phyloP scores from a whole-genome alignment of 2,113 vertebrate species.

The Rhinoptilus africanus region DNA sequence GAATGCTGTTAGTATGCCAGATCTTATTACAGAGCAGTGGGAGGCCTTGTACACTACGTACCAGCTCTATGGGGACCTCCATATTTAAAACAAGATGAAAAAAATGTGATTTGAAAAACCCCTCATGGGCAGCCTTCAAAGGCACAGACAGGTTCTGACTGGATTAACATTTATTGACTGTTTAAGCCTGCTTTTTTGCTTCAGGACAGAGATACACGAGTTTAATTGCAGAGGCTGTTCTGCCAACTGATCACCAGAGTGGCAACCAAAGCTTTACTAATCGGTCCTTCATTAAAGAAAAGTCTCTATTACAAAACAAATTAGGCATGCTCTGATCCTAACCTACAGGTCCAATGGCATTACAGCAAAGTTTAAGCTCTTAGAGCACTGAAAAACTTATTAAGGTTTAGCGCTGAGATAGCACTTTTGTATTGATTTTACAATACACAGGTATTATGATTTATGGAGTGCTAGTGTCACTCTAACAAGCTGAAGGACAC shows the following conservation, averaged over 20 bases:
- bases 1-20: slow-evolving; percentile 84
- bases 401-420: slow-evolving; percentile 97
- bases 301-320: slow-evolving; percentile 99
- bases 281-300: slow-evolving; percentile 98
- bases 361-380: slow-evolving; percentile 96
- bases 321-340: slow-evolving; percentile 96
- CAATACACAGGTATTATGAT: slow-evolving; percentile 99
- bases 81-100: slow-evolving; percentile 86
- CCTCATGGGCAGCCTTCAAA: slow-evolving; percentile 95
- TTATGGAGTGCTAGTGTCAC: slow-evolving; percentile 99
- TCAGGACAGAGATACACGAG: slow-evolving; percentile 92
- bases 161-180: slow-evolving; percentile 99
- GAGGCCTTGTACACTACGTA: slow-evolving; percentile 80
- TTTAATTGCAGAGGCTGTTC: slow-evolving; percentile 95
- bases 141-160: slow-evolving; percentile 92
- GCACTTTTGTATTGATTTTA: slow-evolving; percentile 99
- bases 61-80: slow-evolving; percentile 83
- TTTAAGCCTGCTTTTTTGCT: slow-evolving; percentile 89
- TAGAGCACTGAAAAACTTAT: slow-evolving; percentile 95
- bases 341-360: slow-evolving; percentile 91
- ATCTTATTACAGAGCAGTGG: slow-evolving; percentile 87
- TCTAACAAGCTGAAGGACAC: slow-evolving; percentile 99
- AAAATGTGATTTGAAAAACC: slow-evolving; percentile 74
- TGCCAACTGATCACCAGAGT: slow-evolving; percentile 96
- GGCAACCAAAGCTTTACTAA: slow-evolving; percentile 97